Base-by-base conservation (phyloP, 2,113 vertebrate genomes). In the Panurus biarmicus region DNA sequence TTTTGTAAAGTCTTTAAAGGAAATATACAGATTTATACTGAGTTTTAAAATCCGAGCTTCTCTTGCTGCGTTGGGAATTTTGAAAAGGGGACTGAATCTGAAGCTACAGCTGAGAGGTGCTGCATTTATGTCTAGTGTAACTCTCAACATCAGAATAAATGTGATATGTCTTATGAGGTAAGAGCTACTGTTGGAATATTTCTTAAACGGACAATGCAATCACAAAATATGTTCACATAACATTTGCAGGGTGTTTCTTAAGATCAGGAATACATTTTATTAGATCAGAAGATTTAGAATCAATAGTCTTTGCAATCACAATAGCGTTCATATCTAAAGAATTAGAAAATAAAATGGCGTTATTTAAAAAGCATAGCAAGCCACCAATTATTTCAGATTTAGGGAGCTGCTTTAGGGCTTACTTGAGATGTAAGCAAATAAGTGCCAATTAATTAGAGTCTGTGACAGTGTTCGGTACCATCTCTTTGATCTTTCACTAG, bases 351-450 rank as follows among this genome's bases (percentile, higher is more conserved):
- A 87, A 92, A 93, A 73, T 44, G 0, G 25, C 17, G 35, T 44
- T 64, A 71, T 65, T 90, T 64, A 5, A 71, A 93, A 85, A 78
- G 89, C 66, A 85, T 71, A 74, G 50, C 20, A 90, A 83, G 40
- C 47, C 57, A 53, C 51, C 60, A 92, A 65, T 95, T 95, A 94
- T 65, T 92, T 93, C 76, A 76, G 75, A 89, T 92, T 88, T 88
- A 84, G 29, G 36, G 57, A 53, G 17, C 69, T 94, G 48, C 82
- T 92, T 88, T 86, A 72, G 31, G 33, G 50, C 74, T 93, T 89
- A 85, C 80, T 95, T 85, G 74, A 96, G 79, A 95, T 75, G 51
- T 90, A 95, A 84, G 91, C 25, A 94, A 85, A 31, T 87, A 80
- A 65, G 29, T 85, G 82, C 70, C 76, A 88, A 94, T 77, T 87